A percentile compares a stretch with the other conserved stretches of the same genome.
phyloP scores from a whole-genome alignment of 2,113 vertebrate genomes.

The Spea multiplicata region DNA sequence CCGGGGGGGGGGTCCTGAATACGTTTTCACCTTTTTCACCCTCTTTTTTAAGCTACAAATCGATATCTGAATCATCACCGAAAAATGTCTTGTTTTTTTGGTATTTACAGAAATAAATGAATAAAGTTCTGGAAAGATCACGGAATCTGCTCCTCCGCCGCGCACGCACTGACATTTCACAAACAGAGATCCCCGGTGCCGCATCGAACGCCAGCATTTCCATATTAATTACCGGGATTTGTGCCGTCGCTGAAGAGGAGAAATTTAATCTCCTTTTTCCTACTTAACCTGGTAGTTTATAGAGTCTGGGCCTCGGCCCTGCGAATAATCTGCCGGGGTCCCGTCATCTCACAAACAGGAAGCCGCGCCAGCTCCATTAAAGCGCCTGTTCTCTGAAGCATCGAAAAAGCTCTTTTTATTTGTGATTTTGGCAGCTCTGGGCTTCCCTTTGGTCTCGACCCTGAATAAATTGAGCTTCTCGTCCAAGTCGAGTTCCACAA shows the following conservation, averaged over 20 bases:
- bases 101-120: too few relatives aligned
- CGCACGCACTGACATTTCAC: too few relatives aligned
- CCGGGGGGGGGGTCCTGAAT: too few relatives aligned
- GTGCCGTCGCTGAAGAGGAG: not conserved
- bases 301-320: not conserved
- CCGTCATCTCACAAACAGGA: constrained; percentile 49
- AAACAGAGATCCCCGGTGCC: too few relatives aligned
- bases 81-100: too few relatives aligned
- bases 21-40: too few relatives aligned
- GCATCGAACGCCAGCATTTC: too few relatives aligned
- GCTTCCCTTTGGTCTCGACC: constrained; percentile 56
- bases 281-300: not conserved
- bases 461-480: constrained; percentile 55
- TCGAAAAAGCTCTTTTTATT: constrained; percentile 29
- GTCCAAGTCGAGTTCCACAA: constrained; percentile 55
- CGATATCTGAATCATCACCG: too few relatives aligned
- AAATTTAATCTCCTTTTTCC: not conserved
- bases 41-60: too few relatives aligned
- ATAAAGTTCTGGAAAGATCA: too few relatives aligned
- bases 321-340: constrained; percentile 25
- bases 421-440: constrained; percentile 51
- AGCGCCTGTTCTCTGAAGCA: constrained; percentile 47
- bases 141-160: too few relatives aligned
- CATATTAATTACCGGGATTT: not conserved
- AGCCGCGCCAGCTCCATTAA: constrained; percentile 44